phyloP scores from a whole-genome alignment of 2,888 invertebrate species.

The Tupiocoris notatus region DNA sequence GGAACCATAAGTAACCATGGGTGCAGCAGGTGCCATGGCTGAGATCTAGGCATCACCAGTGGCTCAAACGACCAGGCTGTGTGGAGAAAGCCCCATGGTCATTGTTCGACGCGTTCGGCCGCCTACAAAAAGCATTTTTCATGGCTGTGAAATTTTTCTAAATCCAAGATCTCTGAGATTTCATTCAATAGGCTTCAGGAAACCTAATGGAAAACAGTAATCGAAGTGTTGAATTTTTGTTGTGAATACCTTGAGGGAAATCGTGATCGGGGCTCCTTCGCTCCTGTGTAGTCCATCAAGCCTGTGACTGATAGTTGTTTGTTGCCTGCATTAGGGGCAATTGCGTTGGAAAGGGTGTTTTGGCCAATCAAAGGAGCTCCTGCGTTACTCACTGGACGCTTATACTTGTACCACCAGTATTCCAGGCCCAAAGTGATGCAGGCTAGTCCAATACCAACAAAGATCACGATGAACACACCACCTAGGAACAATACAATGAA shows the following conservation, averaged over 20 bases:
- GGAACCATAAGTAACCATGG: background rate
- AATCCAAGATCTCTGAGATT: too few relatives aligned
- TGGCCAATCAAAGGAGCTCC: background rate
- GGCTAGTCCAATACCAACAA: slow-evolving; percentile 90
- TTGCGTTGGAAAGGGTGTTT: background rate
- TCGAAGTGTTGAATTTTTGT: background rate
- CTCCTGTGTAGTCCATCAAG: slow-evolving; percentile 22
- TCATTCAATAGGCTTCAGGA: too few relatives aligned
- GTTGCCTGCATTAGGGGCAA: background rate
- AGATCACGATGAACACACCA: slow-evolving; percentile 96
- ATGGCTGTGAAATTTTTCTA: too few relatives aligned
- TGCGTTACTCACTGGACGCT: slow-evolving; percentile 51
- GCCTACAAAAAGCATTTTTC: slow-evolving; percentile 9
- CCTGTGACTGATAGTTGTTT: slow-evolving; percentile 29
- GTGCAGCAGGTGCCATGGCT: too few relatives aligned
- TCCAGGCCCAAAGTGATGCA: slow-evolving; percentile 88
- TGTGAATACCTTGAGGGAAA: slow-evolving; percentile 9
- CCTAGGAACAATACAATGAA: too few relatives aligned
- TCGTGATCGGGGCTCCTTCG: slow-evolving; percentile 9
- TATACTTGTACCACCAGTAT: slow-evolving; percentile 89
- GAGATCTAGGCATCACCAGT: slow-evolving; percentile 15
- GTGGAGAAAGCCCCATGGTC: slow-evolving; percentile 5
- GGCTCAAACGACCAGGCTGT: slow-evolving; percentile 11
- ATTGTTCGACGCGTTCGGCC: background rate
- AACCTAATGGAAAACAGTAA: too few relatives aligned